Evolutionary conservation across 2,797 vertebrate species (phyloP).

Genomic region (Scomberomorus guttatus): DNA sequence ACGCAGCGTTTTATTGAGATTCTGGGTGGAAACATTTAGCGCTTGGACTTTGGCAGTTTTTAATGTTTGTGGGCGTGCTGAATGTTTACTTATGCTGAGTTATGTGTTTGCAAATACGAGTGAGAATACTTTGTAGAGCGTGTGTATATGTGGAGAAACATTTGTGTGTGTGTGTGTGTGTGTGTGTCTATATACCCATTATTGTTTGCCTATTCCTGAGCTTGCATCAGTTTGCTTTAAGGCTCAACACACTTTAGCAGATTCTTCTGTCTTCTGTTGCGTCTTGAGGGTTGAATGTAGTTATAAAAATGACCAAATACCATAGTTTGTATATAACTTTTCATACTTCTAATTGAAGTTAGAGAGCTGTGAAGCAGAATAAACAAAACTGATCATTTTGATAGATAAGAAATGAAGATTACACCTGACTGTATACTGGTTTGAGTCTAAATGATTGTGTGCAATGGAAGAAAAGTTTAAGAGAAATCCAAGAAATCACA

Average conservation of each 20-base stretch:
- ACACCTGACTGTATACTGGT: no score
- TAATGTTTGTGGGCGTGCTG: constrained; percentile 53
- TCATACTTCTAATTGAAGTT: no score
- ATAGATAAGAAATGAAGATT: not conserved
- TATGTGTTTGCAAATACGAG: constrained; percentile 64
- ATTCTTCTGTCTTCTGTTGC: constrained; percentile 6
- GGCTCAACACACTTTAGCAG: constrained; percentile 28
- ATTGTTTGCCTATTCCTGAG: constrained; percentile 11
- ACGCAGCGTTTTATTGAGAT: constrained; percentile 18
- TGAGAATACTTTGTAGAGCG: constrained; percentile 41
- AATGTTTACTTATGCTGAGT: constrained; percentile 60
- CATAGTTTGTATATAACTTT: not conserved
- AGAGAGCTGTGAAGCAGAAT: not conserved
- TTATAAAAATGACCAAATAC: constrained; percentile 3
- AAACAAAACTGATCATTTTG: not conserved
- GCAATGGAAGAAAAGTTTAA: not conserved
- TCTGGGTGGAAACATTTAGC: constrained; percentile 56
- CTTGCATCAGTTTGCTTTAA: constrained; percentile 11
- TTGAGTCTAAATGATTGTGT: not conserved
- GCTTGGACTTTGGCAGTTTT: constrained; percentile 54
- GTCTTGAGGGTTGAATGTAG: not conserved
- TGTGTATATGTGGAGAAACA: constrained; percentile 35
- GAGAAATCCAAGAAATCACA: not conserved
- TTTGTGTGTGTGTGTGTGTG: constrained; percentile 4
- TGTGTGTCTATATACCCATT: not conserved